Evolutionary conservation across 2,113 vertebrate genomes (phyloP).

Genomic region (Oxygymnocypris stewartii): DNA sequence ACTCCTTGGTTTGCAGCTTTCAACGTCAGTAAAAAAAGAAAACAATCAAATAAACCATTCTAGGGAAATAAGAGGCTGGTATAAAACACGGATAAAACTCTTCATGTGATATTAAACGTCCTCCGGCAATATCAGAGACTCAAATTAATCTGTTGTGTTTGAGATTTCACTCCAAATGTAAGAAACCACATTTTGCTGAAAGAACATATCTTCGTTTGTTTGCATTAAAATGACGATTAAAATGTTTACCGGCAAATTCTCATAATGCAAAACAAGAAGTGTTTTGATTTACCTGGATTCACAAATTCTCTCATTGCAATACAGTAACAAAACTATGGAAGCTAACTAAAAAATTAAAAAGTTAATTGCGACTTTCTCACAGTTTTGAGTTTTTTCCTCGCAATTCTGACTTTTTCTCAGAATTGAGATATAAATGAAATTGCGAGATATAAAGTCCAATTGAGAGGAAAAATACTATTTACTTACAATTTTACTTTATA

Average conservation of each 20-base stretch:
- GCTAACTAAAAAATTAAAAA: not conserved
- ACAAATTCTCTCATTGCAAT: not conserved
- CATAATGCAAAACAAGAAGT: not conserved
- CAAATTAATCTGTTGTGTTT: not conserved
- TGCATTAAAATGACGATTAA: not conserved
- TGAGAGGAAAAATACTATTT: not conserved
- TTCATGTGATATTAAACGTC: conserved; percentile 47
- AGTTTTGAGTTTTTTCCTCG: too few relatives aligned
- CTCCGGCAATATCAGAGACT: not conserved
- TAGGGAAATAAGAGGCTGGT: conserved; percentile 83
- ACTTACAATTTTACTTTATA: too few relatives aligned
- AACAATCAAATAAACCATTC: conserved; percentile 67
- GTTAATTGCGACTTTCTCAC: too few relatives aligned
- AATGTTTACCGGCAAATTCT: not conserved
- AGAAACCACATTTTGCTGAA: not conserved
- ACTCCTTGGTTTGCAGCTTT: conserved; percentile 98
- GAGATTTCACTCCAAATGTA: not conserved
- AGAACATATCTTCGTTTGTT: not conserved
- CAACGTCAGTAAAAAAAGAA: conserved; percentile 74
- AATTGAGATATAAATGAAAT: too few relatives aligned
- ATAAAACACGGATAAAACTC: conserved; percentile 81
- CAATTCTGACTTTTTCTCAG: too few relatives aligned
- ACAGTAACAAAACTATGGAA: not conserved
- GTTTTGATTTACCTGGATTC: not conserved
- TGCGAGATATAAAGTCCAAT: too few relatives aligned